phyloP scores from a whole-genome alignment of 2,113 vertebrate species.

The Corvus hawaiiensis region DNA sequence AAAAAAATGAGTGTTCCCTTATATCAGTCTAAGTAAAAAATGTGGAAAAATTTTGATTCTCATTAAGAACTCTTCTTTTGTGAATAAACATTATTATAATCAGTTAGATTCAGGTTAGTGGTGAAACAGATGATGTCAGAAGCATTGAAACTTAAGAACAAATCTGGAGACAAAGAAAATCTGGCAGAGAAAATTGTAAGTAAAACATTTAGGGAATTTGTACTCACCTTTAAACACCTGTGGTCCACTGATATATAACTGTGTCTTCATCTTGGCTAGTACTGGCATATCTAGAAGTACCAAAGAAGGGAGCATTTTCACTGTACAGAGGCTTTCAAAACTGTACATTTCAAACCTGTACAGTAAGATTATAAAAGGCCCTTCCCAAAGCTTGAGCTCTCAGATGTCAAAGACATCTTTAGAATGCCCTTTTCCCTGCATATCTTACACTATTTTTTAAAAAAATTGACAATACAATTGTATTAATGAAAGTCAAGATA shows the following conservation, averaged over 20 bases:
- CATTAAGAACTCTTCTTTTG: not conserved
- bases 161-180: not conserved
- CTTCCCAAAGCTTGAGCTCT: not conserved
- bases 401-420: not conserved
- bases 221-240: rapidly evolving
- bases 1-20: not conserved
- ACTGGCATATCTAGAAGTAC: not conserved
- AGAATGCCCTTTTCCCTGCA: not conserved
- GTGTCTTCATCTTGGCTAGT: not conserved
- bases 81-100: not conserved
- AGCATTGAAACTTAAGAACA: not conserved
- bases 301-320: not conserved
- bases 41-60: not conserved
- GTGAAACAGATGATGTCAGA: not conserved
- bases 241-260: not conserved
- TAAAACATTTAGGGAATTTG: not conserved
- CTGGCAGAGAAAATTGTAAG: not conserved
- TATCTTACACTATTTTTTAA: not conserved
- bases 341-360: not conserved
- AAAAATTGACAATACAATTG: not conserved
- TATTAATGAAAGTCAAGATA: not conserved
- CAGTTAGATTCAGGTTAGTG: not conserved
- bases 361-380: not conserved
- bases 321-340: not conserved
- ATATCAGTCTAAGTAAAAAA: not conserved